Evolutionary conservation across 2,888 invertebrate genomes (phyloP).

Genomic region (Sarcophaga variegata): DNA sequence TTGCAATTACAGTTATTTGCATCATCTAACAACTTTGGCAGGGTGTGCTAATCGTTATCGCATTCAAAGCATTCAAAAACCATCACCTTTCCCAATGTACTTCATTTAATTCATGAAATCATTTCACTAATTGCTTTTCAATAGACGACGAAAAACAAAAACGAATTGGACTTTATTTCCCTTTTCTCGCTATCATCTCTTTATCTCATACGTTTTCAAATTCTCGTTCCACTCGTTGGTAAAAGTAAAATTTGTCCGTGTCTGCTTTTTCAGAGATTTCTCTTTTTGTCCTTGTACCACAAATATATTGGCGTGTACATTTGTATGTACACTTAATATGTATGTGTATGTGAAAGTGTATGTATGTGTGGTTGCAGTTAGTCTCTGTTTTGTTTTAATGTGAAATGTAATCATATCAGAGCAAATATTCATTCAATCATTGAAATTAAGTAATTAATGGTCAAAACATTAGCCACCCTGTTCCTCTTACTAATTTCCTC

Average conservation of each 20-base stretch:
- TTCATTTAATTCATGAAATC: conserved; percentile 33
- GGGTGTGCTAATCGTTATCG: conserved; percentile 26
- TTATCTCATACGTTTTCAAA: neutral
- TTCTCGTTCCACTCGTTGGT: neutral
- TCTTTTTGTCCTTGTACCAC: neutral
- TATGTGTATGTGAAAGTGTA: neutral
- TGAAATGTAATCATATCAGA: conserved; percentile 70
- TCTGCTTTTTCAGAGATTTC: no score
- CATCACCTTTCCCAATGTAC: neutral
- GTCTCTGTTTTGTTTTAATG: conserved; percentile 29
- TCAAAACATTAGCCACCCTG: conserved; percentile 63
- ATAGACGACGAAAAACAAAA: conserved; percentile 39
- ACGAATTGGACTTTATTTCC: conserved; percentile 43
- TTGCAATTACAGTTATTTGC: conserved; percentile 28
- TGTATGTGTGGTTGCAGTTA: neutral
- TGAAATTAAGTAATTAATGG: conserved; percentile 76
- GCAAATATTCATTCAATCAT: conserved; percentile 74
- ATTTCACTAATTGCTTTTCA: conserved; percentile 66
- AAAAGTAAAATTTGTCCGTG: no score
- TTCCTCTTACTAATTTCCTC: neutral
- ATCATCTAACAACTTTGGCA: conserved; percentile 33
- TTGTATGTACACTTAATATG: neutral
- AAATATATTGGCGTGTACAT: neutral
- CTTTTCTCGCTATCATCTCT: neutral
- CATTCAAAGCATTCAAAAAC: conserved; percentile 34